phyloP scores from a whole-genome alignment of 2,797 vertebrate genomes.

The Hylomyscus alleni region DNA sequence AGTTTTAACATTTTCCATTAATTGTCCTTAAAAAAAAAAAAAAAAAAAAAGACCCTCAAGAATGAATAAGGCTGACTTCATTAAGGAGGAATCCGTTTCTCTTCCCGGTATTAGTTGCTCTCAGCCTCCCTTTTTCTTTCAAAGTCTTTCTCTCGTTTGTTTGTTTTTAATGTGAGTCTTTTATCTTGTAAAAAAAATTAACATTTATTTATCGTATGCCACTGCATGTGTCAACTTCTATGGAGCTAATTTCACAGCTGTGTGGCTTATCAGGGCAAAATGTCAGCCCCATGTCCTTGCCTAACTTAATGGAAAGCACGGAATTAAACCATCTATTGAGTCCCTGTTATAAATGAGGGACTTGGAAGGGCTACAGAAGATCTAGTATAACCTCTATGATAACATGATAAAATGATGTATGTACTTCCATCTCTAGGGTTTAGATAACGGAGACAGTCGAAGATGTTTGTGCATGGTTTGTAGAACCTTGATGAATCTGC shows the following conservation, averaged over 20 bases:
- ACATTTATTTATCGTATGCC: background rate
- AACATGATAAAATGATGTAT: background rate
- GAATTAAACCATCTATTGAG: background rate
- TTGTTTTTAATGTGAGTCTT: background rate
- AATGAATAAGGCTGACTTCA: slow-evolving; percentile 78
- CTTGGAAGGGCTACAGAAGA: background rate
- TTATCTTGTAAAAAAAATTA: background rate
- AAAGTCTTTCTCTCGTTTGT: background rate
- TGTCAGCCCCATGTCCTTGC: background rate
- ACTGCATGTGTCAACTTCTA: background rate
- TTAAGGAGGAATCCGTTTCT: slow-evolving; percentile 45
- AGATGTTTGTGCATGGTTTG: background rate
- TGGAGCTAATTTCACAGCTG: slow-evolving; percentile 3
- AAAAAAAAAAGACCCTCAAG: slow-evolving; percentile 39
- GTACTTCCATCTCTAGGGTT: slow-evolving; percentile 1
- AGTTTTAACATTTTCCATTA: slow-evolving; percentile 71
- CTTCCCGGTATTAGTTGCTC: background rate
- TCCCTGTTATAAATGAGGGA: background rate
- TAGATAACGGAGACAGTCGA: background rate
- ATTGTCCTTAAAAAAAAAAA: slow-evolving; percentile 64
- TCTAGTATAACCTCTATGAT: background rate
- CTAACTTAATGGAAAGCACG: background rate
- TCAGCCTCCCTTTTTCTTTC: background rate
- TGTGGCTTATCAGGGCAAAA: background rate
- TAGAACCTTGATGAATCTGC: background rate